These are phyloP conservation scores for Siphamia tubifer DNA, from an alignment of 2,113 vertebrate species.

Conservation along the genomic window DNA sequence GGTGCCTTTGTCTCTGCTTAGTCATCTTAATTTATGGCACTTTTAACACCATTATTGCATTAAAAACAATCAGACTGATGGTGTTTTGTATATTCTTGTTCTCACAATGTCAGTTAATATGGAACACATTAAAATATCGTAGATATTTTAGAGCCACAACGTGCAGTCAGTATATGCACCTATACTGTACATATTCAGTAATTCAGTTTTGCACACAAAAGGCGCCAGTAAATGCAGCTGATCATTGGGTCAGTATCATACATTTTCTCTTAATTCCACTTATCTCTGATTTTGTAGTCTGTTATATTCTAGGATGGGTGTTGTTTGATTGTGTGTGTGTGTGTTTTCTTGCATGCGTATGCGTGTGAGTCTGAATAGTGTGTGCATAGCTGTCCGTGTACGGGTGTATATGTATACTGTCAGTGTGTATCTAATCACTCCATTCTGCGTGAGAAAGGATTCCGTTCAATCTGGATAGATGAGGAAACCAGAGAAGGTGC, in stretches of 20 bases:
- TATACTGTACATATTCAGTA: slow-evolving; percentile 47
- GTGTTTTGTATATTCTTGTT: slow-evolving; percentile 42
- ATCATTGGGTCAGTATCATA: slow-evolving; percentile 53
- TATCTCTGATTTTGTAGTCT: slow-evolving; percentile 17
- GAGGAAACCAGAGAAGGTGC: slow-evolving; percentile 96
- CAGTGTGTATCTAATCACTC: neutral
- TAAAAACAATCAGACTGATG: slow-evolving; percentile 35
- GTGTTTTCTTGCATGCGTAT: slow-evolving; percentile 17
- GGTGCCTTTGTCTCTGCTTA: slow-evolving; percentile 16
- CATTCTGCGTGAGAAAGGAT: neutral
- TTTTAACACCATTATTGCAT: slow-evolving; percentile 45
- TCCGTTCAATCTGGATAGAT: slow-evolving; percentile 89
- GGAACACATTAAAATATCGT: slow-evolving; percentile 45
- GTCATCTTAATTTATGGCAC: slow-evolving; percentile 20
- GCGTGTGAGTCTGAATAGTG: slow-evolving; percentile 17
- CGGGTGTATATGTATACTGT: slow-evolving; percentile 11
- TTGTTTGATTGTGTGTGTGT: neutral
- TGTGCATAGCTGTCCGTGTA: slow-evolving; percentile 18
- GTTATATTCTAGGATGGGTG: slow-evolving; percentile 19
- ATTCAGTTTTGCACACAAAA: slow-evolving; percentile 56
- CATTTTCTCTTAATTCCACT: slow-evolving; percentile 15
- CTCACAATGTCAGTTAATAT: slow-evolving; percentile 44
- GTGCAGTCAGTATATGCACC: slow-evolving; percentile 50
- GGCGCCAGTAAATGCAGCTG: slow-evolving; percentile 40
- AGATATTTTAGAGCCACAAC: slow-evolving; percentile 47